A percentile compares a stretch with the other conserved stretches of the same genome.
Conservation (phyloP, 2,797 vertebrate genomes). For the Intellagama lesueurii region DNA sequence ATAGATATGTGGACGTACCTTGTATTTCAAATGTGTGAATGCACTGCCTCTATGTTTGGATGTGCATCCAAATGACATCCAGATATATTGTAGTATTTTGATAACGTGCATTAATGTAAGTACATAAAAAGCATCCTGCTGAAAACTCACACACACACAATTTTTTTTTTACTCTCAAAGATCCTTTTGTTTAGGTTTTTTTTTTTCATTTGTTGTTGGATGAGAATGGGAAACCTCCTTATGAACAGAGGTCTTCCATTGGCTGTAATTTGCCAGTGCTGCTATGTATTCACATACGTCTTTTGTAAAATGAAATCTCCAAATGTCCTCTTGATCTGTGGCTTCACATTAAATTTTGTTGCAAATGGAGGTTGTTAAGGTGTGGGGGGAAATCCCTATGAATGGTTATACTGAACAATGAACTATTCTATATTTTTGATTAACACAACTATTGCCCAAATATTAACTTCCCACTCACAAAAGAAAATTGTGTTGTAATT, state of each 20-base stretch:
- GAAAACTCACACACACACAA: no score
- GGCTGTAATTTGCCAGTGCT: no score
- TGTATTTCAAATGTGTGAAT: background rate
- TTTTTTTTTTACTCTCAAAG: no score
- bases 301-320: background rate
- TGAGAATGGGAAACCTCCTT: no score
- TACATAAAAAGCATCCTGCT: background rate
- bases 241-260: no score
- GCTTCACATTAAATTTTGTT: background rate
- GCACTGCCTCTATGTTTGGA: background rate
- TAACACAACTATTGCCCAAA: background rate
- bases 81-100: background rate
- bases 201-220: no score
- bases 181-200: no score
- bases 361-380: background rate
- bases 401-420: background rate
- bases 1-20: no score
- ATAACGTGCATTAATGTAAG: background rate
- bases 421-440: background rate
- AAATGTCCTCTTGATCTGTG: background rate
- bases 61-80: background rate
- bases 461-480: background rate
- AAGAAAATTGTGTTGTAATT: slow-evolving; percentile 5
- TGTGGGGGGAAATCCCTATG: background rate
- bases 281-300: no score